Percentiles rank a stretch among this genome's conserved stretches.
Conservation (phyloP, 2,113 vertebrate genomes). For the Ranitomeya variabilis region DNA sequence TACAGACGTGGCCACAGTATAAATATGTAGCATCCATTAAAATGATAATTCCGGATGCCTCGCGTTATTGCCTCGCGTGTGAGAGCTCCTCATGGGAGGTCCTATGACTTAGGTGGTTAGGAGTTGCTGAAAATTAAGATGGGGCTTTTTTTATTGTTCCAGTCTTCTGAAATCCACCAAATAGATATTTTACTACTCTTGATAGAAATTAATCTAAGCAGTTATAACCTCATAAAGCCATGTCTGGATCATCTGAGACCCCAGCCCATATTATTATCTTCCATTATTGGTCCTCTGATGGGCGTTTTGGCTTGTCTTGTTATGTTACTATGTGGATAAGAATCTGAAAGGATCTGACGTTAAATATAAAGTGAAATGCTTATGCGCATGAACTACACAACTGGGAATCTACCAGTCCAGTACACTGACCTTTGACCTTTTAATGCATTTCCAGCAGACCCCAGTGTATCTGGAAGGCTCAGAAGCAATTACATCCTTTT, state of each 20-base stretch:
- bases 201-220: not conserved
- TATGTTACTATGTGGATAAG: not conserved
- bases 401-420: not conserved
- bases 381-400: not conserved
- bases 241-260: slow-evolving; percentile 3
- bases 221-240: not conserved
- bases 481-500: too few species aligned
- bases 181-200: not conserved
- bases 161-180: not conserved
- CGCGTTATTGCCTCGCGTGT: not conserved
- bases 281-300: not conserved
- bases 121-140: not conserved
- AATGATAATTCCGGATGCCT: not conserved
- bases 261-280: not conserved
- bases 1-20: not conserved
- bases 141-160: not conserved
- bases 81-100: not conserved
- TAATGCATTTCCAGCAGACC: not conserved
- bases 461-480: not conserved
- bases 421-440: not conserved
- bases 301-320: not conserved
- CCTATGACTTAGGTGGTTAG: not conserved
- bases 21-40: not conserved
- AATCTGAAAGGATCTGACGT: not conserved
- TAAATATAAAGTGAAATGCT: not conserved